These are phyloP conservation scores for Colaptes auratus DNA, from an alignment of 2,113 vertebrate species.

Conservation along the genomic window DNA sequence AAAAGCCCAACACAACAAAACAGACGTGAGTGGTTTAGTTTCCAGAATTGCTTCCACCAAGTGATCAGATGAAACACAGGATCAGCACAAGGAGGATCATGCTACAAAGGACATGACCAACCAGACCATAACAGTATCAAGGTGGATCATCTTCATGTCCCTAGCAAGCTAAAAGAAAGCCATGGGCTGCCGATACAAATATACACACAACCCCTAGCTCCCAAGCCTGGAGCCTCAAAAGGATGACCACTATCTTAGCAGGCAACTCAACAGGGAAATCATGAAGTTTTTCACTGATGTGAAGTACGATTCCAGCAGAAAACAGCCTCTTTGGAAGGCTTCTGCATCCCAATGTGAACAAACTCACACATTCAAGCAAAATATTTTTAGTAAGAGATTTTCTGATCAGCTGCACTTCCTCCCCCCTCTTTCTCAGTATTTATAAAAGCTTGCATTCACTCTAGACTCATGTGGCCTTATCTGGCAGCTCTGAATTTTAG, in stretches of 20 bases:
- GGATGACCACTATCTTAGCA: background rate
- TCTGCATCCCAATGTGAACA: background rate
- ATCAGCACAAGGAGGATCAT: fast-evolving
- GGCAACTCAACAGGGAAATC: background rate
- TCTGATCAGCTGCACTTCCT: background rate
- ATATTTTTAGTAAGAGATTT: background rate
- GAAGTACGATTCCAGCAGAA: background rate
- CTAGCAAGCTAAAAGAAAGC: background rate
- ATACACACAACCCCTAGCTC: background rate
- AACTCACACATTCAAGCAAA: background rate
- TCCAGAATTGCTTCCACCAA: background rate
- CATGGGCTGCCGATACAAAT: background rate
- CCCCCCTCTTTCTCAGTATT: background rate
- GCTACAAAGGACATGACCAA: background rate
- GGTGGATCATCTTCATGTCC: background rate
- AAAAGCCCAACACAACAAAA: background rate
- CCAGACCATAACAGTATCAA: background rate
- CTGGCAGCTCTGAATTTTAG: background rate
- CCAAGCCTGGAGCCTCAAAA: background rate
- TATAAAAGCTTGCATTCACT: background rate
- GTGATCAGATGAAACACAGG: background rate
- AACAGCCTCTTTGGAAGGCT: background rate
- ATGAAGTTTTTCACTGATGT: background rate
- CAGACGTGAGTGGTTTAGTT: background rate
- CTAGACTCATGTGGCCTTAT: background rate